Base-by-base conservation (phyloP, 2,797 vertebrate genomes). In the Pelobates cultripes region DNA sequence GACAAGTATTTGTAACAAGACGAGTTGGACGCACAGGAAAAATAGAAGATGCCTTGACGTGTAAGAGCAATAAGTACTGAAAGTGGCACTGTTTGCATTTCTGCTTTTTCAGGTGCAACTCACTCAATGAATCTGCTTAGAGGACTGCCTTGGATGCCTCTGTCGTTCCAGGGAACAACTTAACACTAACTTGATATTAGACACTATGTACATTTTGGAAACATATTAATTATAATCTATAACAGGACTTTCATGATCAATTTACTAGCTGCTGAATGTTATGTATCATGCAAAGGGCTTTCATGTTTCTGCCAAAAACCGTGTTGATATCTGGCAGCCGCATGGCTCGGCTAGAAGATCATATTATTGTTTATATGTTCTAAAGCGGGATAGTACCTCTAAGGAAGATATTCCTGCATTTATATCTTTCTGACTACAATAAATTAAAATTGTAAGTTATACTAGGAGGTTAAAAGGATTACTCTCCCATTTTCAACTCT, bases 31-130 rank as follows among this genome's bases (percentile, higher is more conserved):
- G 28, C 28, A 28, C 28, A 28, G 28, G 28, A 51, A 51, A 51
- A 51, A 51, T 57, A 80, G 53, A 80, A 80, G 72, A 70, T 70
- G 79, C 42, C 72, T 80, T 75, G 72, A 75, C 41, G 51, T 57
- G 63, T 60, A 64, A 40, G 64, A 70, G 79, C 41, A 69, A 43
- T 43, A 69, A 69, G 66, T 69, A 80, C 64, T 80, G 79, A 75
- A 80, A 70, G 79, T 80, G 64, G 57, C 51, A 80, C 63, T 80
- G 79, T 80, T 80, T 53, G 57, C 4, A 3, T 47, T n/a, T 69
- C 47, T 80, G 79, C 79, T 75, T 81, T 76, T 81, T 68, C 79
- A 81, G 79, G 79, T 81, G 73, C 73, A 64, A 64, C 67, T 75
- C 73, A 70, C 66, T 81, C 66, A 81, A 76, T 81, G 67, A 63